phyloP scores from a whole-genome alignment of 1,140 invertebrate species.

The Ostrea edulis region DNA sequence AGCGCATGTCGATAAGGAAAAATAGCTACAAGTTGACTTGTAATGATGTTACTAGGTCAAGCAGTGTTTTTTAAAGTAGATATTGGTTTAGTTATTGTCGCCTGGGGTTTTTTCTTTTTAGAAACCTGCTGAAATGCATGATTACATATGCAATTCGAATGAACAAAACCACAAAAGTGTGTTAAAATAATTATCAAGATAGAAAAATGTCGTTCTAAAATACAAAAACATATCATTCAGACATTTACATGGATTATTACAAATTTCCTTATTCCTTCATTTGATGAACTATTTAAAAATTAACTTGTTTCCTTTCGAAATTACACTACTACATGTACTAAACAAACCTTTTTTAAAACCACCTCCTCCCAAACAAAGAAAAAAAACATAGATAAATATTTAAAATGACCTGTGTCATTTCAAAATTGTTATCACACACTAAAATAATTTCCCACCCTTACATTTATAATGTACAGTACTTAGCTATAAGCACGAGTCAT shows the following conservation, averaged over 20 bases:
- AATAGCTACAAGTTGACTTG: not conserved
- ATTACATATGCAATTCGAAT: not conserved
- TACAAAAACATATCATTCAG: not conserved
- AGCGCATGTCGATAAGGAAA: not conserved
- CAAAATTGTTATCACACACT: no score
- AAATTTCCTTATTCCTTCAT: no score
- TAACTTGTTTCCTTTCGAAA: no score
- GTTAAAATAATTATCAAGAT: not conserved
- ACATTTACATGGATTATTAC: not conserved
- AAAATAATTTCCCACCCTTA: no score
- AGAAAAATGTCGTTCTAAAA: not conserved
- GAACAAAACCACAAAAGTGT: conserved; percentile 5
- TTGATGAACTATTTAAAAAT: no score
- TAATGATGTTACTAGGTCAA: conserved; percentile 23
- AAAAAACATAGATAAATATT: no score
- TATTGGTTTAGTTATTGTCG: not conserved
- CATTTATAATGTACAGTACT: no score
- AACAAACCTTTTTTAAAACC: no score
- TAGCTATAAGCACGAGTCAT: no score
- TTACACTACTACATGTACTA: no score
- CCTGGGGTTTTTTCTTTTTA: not conserved
- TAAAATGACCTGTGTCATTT: no score
- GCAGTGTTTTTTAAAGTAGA: not conserved
- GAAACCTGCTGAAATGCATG: not conserved
- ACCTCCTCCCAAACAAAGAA: no score